Evolutionary conservation across 2,888 invertebrate species (phyloP).

Genomic region (Leptinotarsa tumamoca): DNA sequence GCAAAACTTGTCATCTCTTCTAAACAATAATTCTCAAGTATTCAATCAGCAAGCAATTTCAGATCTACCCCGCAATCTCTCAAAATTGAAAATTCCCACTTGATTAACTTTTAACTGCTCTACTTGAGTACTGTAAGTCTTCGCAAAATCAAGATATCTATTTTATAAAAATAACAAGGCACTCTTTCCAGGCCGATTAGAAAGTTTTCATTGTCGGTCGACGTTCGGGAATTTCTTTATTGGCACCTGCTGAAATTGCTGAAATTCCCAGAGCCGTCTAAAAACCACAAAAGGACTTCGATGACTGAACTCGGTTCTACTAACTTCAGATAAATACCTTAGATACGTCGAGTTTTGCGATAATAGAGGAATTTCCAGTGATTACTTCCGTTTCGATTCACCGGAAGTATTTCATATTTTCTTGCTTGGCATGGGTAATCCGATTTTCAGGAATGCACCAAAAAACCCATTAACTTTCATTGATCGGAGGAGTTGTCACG

Average conservation of each 20-base stretch:
- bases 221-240: conserved; percentile 13
- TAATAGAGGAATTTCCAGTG: not conserved
- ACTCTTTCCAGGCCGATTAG: conserved; percentile 10
- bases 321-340: conserved; percentile 14
- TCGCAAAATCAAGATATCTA: conserved; percentile 13
- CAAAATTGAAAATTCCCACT: conserved; percentile 3
- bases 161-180: conserved; percentile 18
- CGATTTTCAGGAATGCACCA: not conserved
- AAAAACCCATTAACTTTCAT: conserved; percentile 7
- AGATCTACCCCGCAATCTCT: not conserved
- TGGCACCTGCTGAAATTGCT: conserved; percentile 27
- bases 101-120: conserved; percentile 9
- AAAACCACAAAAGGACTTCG: conserved; percentile 18
- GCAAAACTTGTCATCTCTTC: too few relatives aligned
- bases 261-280: conserved; percentile 8
- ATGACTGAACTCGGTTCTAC: not conserved
- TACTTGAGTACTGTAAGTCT: not conserved
- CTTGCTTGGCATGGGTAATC: not conserved
- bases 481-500: not conserved
- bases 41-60: not conserved
- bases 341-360: conserved; percentile 4
- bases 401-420: not conserved
- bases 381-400: not conserved
- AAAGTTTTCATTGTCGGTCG: conserved; percentile 26
- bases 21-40: too few relatives aligned